Percentiles rank a stretch among this genome's conserved stretches.
Evolutionary conservation across 1,140 invertebrate species (phyloP).

Genomic region (Araneus ventricosus): DNA sequence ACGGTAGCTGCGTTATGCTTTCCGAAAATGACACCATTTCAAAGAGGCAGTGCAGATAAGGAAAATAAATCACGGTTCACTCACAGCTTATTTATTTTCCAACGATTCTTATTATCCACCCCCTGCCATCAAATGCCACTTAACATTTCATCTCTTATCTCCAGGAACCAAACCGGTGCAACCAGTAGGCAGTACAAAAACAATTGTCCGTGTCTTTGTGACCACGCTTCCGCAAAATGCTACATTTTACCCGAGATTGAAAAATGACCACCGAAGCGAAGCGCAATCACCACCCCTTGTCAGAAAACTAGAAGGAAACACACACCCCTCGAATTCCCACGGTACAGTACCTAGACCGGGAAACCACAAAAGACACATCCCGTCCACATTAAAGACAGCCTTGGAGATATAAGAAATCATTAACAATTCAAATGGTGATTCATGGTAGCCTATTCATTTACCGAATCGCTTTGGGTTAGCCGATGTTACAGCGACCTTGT

Average conservation of each 20-base stretch:
- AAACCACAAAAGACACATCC: conserved; percentile 10
- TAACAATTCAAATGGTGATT: conserved; percentile 22
- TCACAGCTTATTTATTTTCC: background rate
- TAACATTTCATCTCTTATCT: conserved; percentile 17
- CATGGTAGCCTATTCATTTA: background rate
- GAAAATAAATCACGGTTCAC: background rate
- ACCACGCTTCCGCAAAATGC: conserved; percentile 8
- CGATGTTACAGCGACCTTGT: background rate
- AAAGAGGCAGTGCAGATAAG: background rate
- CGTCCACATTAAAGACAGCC: background rate
- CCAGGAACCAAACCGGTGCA: background rate
- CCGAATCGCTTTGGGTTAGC: background rate
- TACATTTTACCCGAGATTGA: conserved; percentile 10
- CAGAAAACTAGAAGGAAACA: background rate
- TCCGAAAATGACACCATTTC: background rate
- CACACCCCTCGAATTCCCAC: conserved; percentile 23
- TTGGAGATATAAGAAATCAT: background rate
- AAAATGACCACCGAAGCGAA: conserved; percentile 6
- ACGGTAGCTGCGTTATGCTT: background rate
- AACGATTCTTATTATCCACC: background rate
- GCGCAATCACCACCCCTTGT: background rate
- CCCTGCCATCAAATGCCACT: background rate
- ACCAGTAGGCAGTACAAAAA: background rate
- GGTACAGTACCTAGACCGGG: conserved; percentile 12
- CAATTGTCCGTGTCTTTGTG: conserved; percentile 27